phyloP scores from a whole-genome alignment of 2,888 invertebrate species.

The Hydrotaea cyrtoneurina region DNA sequence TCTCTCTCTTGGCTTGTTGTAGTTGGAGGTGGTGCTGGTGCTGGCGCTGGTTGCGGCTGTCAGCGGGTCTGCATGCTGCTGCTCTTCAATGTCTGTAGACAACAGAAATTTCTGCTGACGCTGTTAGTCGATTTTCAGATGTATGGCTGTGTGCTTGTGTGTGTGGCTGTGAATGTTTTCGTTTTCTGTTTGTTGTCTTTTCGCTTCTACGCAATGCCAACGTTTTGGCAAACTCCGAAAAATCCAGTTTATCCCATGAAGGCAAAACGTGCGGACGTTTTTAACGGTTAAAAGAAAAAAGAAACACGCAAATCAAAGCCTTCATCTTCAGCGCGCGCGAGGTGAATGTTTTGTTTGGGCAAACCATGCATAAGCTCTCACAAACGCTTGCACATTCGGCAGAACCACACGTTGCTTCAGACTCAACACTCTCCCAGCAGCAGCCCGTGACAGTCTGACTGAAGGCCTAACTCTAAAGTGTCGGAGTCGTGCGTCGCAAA shows the following conservation, averaged over 20 bases:
- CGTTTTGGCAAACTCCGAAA: slow-evolving; percentile 72
- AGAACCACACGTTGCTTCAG: background rate
- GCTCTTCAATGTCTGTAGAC: slow-evolving; percentile 68
- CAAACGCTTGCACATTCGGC: background rate
- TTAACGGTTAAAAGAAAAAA: slow-evolving; percentile 57
- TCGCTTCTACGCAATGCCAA: slow-evolving; percentile 66
- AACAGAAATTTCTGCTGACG: slow-evolving; percentile 68
- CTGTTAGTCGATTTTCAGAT: slow-evolving; percentile 45
- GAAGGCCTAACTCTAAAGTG: background rate
- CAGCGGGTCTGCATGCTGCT: slow-evolving; percentile 64
- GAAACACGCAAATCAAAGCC: slow-evolving; percentile 37
- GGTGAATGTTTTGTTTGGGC: slow-evolving; percentile 28
- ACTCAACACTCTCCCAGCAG: background rate
- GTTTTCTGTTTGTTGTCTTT: slow-evolving; percentile 53
- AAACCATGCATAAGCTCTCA: background rate
- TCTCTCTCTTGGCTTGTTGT: slow-evolving; percentile 46
- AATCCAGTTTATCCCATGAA: slow-evolving; percentile 81
- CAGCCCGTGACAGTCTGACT: background rate
- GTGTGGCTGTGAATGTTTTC: slow-evolving; percentile 33
- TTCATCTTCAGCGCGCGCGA: slow-evolving; percentile 38
- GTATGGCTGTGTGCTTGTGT: slow-evolving; percentile 14
- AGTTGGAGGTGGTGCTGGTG: slow-evolving; percentile 10
- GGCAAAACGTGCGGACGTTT: slow-evolving; percentile 79
- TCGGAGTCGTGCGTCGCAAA: slow-evolving; percentile 2
- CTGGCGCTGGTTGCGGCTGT: slow-evolving; percentile 61